Base-by-base conservation (phyloP, 1,140 invertebrate species). In the Brachionus koreanus region DNA sequence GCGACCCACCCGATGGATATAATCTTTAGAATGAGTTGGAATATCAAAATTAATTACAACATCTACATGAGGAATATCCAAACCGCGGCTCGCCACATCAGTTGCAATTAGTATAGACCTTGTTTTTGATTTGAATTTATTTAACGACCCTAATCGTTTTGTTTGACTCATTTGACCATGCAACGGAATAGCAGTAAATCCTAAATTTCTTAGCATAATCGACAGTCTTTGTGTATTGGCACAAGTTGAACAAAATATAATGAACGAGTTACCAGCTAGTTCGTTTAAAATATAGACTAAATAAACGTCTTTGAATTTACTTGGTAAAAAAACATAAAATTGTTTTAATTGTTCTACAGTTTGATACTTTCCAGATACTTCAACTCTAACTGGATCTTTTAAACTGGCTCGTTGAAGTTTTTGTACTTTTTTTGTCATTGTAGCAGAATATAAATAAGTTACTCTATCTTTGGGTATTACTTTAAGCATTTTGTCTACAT, bases 61-160 rank as follows among this genome's bases (percentile, higher is more conserved):
- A 89, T 98, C 97, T 23, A 99, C 96, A 87, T 98, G 95, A 0
- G 96, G 96, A 85, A 99, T 98, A 89, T 99, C 97, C 74, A 99
- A 90, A 87, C 96, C 96, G 90, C 95, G 94, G 87, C 95, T 97
- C 1, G 97, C 97, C 13, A 99, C 97, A 90, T 99, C 97, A 7
- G 97, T 99, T 9, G 96, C 98, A 83, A 99, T 94, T 9, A 99
- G 89, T 33, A 97, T 95, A 83, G 93, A 93, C 2, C 92, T 89
- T 85, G 91, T 92, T 89, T 95, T 95, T 12, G 93, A 92, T 89
- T 94, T 95, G 86, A 98, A 98, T 89, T 97, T 97, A 83, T 94
- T 95, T 3, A 98, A 88, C 0, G 95, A 93, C 0, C 94, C 95
- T 63, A 98, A 89, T 4, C 96, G 91, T 86, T 96, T 97, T 86